Evolutionary conservation across 2,888 invertebrate genomes (phyloP).

Genomic region (Hedychridium roseum): DNA sequence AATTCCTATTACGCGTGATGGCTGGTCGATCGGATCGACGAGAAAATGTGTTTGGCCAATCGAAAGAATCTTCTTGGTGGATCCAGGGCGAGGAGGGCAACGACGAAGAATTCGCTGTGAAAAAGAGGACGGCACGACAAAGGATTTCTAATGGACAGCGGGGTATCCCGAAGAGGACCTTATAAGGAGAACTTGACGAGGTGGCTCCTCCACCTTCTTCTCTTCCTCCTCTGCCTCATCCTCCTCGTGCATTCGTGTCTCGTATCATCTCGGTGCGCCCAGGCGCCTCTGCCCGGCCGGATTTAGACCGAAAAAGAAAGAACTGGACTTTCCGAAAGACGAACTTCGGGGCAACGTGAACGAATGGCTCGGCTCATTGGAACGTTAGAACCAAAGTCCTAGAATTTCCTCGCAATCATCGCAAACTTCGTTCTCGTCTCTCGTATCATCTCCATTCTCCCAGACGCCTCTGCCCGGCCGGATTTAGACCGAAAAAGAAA

Average conservation of each 20-base stretch:
- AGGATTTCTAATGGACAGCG: slow-evolving; percentile 55
- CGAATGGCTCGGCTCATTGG: no score
- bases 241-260: no score
- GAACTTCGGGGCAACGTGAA: background rate
- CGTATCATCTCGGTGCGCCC: slow-evolving; percentile 13
- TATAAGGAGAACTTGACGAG: slow-evolving; percentile 52
- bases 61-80: no score
- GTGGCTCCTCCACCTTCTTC: slow-evolving; percentile 35
- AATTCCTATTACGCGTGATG: no score
- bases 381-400: no score
- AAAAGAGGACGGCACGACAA: slow-evolving; percentile 48
- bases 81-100: no score
- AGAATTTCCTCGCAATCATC: no score
- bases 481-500: slow-evolving; percentile 51
- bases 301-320: slow-evolving; percentile 50
- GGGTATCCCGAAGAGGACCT: slow-evolving; percentile 49
- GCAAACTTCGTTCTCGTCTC: slow-evolving; percentile 3
- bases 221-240: slow-evolving; percentile 14
- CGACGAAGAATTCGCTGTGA: slow-evolving; percentile 26
- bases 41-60: no score
- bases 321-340: slow-evolving; percentile 29
- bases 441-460: slow-evolving; percentile 12
- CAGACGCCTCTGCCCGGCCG: slow-evolving; percentile 43
- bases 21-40: no score
- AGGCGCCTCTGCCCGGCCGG: slow-evolving; percentile 44